A percentile compares a stretch with the other conserved stretches of the same genome.
Evolutionary conservation across 2,113 vertebrate genomes (phyloP).

Genomic region (Melanostigma gelatinosum): DNA sequence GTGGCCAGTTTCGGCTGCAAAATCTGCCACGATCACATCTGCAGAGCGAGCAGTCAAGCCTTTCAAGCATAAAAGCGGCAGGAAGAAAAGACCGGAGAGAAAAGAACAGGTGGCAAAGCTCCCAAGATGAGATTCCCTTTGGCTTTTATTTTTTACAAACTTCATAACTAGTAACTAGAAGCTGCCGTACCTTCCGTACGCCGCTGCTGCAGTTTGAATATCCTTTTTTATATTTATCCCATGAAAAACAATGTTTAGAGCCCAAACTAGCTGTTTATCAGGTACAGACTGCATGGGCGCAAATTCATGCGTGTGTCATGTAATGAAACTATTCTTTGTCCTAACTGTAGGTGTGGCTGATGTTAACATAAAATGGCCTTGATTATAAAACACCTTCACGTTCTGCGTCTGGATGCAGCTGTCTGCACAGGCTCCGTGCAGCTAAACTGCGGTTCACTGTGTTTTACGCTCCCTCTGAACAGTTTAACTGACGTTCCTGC

Average conservation of each 20-base stretch:
- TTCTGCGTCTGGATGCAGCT: neutral
- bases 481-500: neutral
- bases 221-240: neutral
- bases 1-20: neutral
- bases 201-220: neutral
- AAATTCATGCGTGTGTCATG: neutral
- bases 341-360: neutral
- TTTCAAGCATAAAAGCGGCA: neutral
- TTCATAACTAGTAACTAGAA: too few relatives aligned
- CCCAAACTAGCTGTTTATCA: neutral
- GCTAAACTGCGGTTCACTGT: neutral
- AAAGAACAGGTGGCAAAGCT: neutral
- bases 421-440: neutral
- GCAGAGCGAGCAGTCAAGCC: neutral
- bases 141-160: neutral
- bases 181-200: neutral
- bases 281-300: neutral
- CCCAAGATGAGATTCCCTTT: neutral
- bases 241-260: too few relatives aligned
- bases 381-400: neutral
- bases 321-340: neutral
- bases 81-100: neutral
- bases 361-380: neutral
- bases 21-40: neutral
- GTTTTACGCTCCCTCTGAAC: too few relatives aligned